Base-by-base conservation (phyloP, 2,113 vertebrate species). In the Callipepla californica region DNA sequence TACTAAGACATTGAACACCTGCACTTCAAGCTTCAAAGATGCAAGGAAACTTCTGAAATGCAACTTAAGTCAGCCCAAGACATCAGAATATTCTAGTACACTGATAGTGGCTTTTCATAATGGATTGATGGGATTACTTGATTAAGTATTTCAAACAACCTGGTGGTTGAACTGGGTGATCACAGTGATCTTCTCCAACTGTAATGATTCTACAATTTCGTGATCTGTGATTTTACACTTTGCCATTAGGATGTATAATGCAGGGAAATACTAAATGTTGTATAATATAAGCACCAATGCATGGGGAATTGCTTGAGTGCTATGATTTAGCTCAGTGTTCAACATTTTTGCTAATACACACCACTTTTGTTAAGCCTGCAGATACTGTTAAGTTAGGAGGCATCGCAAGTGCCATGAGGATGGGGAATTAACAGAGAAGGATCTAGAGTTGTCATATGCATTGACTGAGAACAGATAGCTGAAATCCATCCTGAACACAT, bases 341-440 rank as follows among this genome's bases (percentile, higher is more conserved):
- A 85, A 67, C 13, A 44, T 57, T 92, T 92, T 92, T 63, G 85
- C 70, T 82, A 89, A 89, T 76, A 19, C 7, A 59, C 15, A 67
- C 7, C 9, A 44, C 22, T 80, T 89, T 85, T 80, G 28, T 77
- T 85, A 92, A 75, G 89, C 44, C 32, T 59, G 55, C 81, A 87
- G 68, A 23, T 70, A 74, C 28, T 84, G 76, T 74, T 95, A 91
- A 90, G 87, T 90, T 95, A 87, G 72, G 68, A 94, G 63, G 57
- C 32, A 19, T 38, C 87, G 12, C 1, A 4, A 65, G 36, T 42
- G 80, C 9, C 6, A 11, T n/a, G 57, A 74, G 34, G 34, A 67
- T 70, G n/a, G 23, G 6, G 23, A 72, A 80, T 6, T 23, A 85
- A 53, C 7, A 83, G 55, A 76, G 65, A 70, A 68, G 11, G 72